Evolutionary conservation across 1,140 invertebrate species (phyloP), one percentile per base, ranked within the genome.

Genomic region (Dendroctonus ponderosae): DNA sequence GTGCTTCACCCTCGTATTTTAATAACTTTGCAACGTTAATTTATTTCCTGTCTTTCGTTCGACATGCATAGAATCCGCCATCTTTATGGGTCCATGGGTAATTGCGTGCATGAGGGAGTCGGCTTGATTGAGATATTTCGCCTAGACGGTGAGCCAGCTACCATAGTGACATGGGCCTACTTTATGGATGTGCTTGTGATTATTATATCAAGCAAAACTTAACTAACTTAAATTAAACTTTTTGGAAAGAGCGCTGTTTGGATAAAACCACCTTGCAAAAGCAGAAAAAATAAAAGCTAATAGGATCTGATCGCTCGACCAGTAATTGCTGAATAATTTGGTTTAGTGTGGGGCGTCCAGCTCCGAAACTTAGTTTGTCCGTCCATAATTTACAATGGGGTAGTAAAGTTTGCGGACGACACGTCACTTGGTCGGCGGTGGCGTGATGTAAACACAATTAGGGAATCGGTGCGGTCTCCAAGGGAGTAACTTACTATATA

Each of bases 361-460:
- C 58, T 63, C 56, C 49, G 62, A 68, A 71, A 71, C 70, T 71
- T 62, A 71, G 70, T 71, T 71, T 68, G 46, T 50, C 41, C 43
- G 53, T 46, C 48, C 49, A 41, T 44, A 66, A 63, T 62, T 68
- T 68, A 68, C 49, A 50, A 61, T 37, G 56, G 65, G 66, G 66
- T 56, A 66, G 66, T 71, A 71, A 71, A 70, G 57, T 68, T 68
- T 58, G 63, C 46, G 70, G 62, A 71, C 66, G 67, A 67, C 66
- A 71, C 66, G 62, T 68, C 62, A 63, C 64, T 65, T 68, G 62
- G 69, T 48, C 56, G 43, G 68, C 53, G 2, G 62, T 70, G 50
- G 68, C 69, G 70, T 71, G 70, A 71, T 71, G 64, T 70, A 71
- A 71, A 71, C 68, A 70, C 70, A 71, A 71, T 71, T 71, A 70